Percentiles rank a stretch among this genome's conserved stretches.
These are phyloP conservation scores for Scolanthus callimorphus DNA, from an alignment of 92 coral and sea anemone genomes.

Conservation along the genomic window DNA sequence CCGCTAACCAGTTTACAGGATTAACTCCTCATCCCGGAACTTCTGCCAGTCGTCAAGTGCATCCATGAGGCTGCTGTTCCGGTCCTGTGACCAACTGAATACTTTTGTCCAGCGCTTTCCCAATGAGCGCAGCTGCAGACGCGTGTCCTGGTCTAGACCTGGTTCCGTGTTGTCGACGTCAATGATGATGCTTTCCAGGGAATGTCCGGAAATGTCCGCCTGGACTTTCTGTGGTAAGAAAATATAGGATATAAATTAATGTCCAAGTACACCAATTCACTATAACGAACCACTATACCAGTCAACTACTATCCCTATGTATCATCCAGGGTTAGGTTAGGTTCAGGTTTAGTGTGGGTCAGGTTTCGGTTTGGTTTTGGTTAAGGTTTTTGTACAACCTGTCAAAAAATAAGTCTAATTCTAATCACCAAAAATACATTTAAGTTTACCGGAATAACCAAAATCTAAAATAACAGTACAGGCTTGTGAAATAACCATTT, in stretches of 20 bases:
- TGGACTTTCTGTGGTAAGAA: slow-evolving; percentile 48
- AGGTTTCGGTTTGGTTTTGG: too few species aligned
- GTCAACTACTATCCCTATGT: too few species aligned
- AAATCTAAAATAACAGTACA: too few species aligned
- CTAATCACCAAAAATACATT: too few species aligned
- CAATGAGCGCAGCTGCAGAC: slow-evolving; percentile 45
- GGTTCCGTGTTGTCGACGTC: slow-evolving; percentile 61
- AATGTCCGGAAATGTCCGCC: slow-evolving; percentile 52
- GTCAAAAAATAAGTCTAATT: too few species aligned
- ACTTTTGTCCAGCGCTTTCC: slow-evolving; percentile 63
- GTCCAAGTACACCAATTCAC: too few species aligned
- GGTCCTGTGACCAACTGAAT: slow-evolving; percentile 74
- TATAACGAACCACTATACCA: too few species aligned
- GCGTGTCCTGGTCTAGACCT: slow-evolving; percentile 40
- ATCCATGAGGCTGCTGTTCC: slow-evolving; percentile 51
- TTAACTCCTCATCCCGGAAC: slow-evolving; percentile 75
- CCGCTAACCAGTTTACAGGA: slow-evolving; percentile 83
- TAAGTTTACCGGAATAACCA: too few species aligned
- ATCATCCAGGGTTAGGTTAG: too few species aligned
- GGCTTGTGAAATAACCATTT: too few species aligned
- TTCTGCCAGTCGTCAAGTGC: slow-evolving; percentile 68
- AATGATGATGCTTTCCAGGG: slow-evolving; percentile 39
- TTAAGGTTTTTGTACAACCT: too few species aligned
- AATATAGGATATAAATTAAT: neutral
- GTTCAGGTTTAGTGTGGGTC: too few species aligned